phyloP scores from a whole-genome alignment of 2,797 vertebrate species.

The Nannoperca obscura region DNA sequence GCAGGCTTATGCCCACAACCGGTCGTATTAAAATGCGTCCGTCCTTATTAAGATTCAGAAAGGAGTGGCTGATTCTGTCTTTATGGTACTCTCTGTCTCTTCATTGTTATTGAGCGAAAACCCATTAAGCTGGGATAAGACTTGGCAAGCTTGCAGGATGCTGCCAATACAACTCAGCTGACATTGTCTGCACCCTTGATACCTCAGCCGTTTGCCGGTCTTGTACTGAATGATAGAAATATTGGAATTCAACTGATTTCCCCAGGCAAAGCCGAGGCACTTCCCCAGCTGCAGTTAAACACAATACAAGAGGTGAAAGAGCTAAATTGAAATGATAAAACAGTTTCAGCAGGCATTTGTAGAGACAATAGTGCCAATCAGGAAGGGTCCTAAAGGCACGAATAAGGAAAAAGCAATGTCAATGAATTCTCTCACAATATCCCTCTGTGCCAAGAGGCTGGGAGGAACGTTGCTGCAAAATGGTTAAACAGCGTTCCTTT shows the following conservation, averaged over 20 bases:
- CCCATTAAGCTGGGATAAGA: constrained; percentile 72
- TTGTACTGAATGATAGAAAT: constrained; percentile 63
- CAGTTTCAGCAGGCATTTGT: constrained; percentile 46
- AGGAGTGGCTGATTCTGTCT: constrained; percentile 67
- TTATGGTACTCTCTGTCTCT: constrained; percentile 63
- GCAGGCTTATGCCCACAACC: constrained; percentile 23
- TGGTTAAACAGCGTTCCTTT: constrained; percentile 32
- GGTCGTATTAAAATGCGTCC: constrained; percentile 61
- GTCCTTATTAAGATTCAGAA: constrained; percentile 72
- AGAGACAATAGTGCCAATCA: constrained; percentile 71
- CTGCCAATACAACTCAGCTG: constrained; percentile 71
- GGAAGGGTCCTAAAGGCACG: constrained; percentile 44
- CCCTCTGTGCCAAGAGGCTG: constrained; percentile 24
- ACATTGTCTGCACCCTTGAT: constrained; percentile 80
- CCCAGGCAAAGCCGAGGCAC: constrained; percentile 52
- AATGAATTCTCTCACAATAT: constrained; percentile 42
- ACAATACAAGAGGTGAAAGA: constrained; percentile 63
- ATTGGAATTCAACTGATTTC: constrained; percentile 75
- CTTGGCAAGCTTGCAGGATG: constrained; percentile 74
- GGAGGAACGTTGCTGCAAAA: constrained; percentile 20
- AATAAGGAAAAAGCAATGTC: constrained; percentile 45
- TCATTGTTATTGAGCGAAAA: constrained; percentile 81
- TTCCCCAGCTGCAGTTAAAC: constrained; percentile 62
- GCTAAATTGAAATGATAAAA: constrained; percentile 73
- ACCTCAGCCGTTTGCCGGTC: constrained; percentile 50